Percentiles rank a stretch among this genome's conserved stretches.
Evolutionary conservation across 2,797 vertebrate genomes (phyloP).

Genomic region (Peromyscus aztecus): DNA sequence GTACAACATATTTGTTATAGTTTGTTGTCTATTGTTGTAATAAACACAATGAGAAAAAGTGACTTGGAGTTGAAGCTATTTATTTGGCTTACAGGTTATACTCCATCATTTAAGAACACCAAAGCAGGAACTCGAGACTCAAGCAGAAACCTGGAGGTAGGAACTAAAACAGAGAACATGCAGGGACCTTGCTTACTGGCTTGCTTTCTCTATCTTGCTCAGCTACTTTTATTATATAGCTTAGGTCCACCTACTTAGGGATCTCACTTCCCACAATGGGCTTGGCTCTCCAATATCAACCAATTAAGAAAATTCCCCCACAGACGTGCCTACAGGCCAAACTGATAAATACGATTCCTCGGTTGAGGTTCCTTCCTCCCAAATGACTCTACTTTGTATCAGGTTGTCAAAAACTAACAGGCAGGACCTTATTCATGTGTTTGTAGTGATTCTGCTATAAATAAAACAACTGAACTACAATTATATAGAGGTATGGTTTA

Average conservation of each 20-base stretch:
- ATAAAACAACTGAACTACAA: background rate
- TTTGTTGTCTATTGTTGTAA: background rate
- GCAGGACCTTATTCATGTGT: background rate
- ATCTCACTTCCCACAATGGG: too few species aligned
- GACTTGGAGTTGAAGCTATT: background rate
- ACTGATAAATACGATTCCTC: background rate
- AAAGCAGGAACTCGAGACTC: background rate
- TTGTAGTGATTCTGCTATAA: background rate
- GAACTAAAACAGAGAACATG: background rate
- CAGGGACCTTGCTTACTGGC: too few species aligned
- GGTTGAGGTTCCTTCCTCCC: background rate
- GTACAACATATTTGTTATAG: background rate
- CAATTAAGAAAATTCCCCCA: background rate
- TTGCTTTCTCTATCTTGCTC: background rate
- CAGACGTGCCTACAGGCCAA: background rate
- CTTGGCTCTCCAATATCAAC: background rate
- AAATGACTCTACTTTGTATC: background rate
- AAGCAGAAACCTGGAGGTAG: background rate
- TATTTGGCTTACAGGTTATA: too few species aligned
- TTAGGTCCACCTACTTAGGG: too few species aligned
- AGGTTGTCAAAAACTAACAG: background rate
- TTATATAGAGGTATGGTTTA: background rate
- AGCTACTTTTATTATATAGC: background rate
- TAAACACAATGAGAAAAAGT: background rate
- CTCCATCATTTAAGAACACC: background rate